These are phyloP conservation scores for Thera obeliscata DNA, from an alignment of 2,888 invertebrate genomes.

Conservation along the genomic window DNA sequence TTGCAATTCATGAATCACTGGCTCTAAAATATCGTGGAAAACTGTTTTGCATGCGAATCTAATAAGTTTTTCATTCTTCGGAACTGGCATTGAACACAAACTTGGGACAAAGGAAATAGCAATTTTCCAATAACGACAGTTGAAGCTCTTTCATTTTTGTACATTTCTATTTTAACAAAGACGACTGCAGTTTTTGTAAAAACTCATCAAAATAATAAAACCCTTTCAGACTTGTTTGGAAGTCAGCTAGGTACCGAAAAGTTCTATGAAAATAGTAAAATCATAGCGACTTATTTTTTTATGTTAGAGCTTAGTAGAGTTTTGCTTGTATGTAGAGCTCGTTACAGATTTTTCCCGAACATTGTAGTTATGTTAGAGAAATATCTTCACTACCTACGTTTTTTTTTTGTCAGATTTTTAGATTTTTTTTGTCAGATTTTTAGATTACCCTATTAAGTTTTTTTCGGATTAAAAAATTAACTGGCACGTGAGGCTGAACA, in stretches of 20 bases:
- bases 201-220: slow-evolving; percentile 10
- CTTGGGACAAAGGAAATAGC: slow-evolving; percentile 27
- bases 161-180: slow-evolving; percentile 2
- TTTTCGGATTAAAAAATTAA: no score
- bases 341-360: no score
- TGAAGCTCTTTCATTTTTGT: slow-evolving; percentile 9
- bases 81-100: slow-evolving; percentile 14
- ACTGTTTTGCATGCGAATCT: slow-evolving; percentile 36
- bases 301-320: no score
- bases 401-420: no score
- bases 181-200: slow-evolving; percentile 7
- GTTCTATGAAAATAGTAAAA: slow-evolving; percentile 9
- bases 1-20: slow-evolving; percentile 41
- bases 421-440: no score
- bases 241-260: slow-evolving; percentile 7
- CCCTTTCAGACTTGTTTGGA: slow-evolving; percentile 15
- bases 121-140: slow-evolving; percentile 15
- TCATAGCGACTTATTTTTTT: no score
- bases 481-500: no score
- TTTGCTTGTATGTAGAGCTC: no score
- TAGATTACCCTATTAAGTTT: no score
- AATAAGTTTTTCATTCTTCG: slow-evolving; percentile 35
- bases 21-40: slow-evolving; percentile 38
- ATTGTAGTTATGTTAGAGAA: no score
- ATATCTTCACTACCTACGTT: no score